phyloP scores from a whole-genome alignment of 2,888 invertebrate species.

The Hypomecis atomaria region DNA sequence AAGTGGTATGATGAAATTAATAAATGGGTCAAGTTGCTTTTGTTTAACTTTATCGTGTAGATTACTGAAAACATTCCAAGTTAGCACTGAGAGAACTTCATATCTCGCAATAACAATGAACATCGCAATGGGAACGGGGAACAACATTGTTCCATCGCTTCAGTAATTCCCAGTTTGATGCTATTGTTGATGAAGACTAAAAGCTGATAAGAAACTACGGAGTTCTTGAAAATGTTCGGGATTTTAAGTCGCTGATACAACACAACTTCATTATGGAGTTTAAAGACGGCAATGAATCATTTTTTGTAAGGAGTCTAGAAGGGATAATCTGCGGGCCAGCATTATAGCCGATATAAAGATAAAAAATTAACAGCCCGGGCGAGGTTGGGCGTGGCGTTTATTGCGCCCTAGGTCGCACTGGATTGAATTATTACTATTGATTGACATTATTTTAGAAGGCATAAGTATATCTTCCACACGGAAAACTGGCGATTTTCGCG shows the following conservation, averaged over 20 bases:
- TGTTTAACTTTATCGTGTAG: constrained; percentile 5
- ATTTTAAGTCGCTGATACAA: background rate
- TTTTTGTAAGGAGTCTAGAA: too few relatives aligned
- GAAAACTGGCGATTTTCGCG: too few relatives aligned
- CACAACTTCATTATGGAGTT: too few relatives aligned
- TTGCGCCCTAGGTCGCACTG: constrained; percentile 47
- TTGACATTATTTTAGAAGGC: background rate
- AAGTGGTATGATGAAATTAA: constrained; percentile 2
- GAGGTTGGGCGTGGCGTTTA: constrained; percentile 67
- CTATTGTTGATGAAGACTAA: constrained; percentile 1
- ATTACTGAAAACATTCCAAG: constrained; percentile 15
- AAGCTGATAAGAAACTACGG: constrained; percentile 4
- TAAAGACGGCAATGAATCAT: too few relatives aligned
- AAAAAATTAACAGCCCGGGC: constrained; percentile 59
- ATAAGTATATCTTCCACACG: too few relatives aligned
- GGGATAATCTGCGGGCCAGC: background rate
- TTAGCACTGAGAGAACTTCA: constrained; percentile 16
- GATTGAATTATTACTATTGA: constrained; percentile 27
- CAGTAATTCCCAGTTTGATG: constrained; percentile 3
- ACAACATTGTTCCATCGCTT: constrained; percentile 8
- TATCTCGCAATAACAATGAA: constrained; percentile 22
- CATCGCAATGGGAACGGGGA: constrained; percentile 9
- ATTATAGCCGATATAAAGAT: constrained; percentile 55
- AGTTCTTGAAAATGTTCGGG: background rate
- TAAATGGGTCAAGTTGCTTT: background rate